A percentile compares a stretch with the other conserved stretches of the same genome.
Evolutionary conservation across 1,140 invertebrate species (phyloP).

Genomic region (Araneus ventricosus): DNA sequence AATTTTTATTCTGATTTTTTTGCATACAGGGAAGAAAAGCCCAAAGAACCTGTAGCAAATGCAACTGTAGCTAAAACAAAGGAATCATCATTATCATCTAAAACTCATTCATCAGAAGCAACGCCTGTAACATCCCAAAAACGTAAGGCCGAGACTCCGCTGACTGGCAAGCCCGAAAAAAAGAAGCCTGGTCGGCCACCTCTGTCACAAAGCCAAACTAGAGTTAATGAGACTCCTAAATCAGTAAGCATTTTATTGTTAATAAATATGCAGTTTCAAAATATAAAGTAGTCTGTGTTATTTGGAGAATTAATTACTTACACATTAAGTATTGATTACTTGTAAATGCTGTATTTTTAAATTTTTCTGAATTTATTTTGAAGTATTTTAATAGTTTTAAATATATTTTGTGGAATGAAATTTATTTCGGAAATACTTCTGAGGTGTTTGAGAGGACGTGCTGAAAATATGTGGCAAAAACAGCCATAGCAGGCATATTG

Average conservation of each 20-base stretch:
- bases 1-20: neutral
- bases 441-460: too few species aligned
- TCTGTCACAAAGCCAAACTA: constrained; percentile 72
- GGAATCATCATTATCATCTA: constrained; percentile 50
- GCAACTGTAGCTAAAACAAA: constrained; percentile 49
- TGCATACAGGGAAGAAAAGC: constrained; percentile 31
- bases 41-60: neutral
- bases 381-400: neutral
- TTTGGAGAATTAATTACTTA: neutral
- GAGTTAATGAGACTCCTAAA: neutral
- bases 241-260: constrained; percentile 19
- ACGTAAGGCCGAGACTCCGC: constrained; percentile 75
- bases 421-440: too few species aligned
- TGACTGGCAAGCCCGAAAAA: constrained; percentile 72
- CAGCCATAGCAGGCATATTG: too few species aligned
- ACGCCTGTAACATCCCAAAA: constrained; percentile 54
- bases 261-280: neutral
- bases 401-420: too few species aligned
- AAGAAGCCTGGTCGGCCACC: constrained; percentile 78
- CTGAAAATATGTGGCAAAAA: too few species aligned
- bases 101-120: constrained; percentile 11
- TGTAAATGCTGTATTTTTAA: neutral
- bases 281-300: neutral
- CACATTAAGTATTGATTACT: neutral
- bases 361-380: neutral